Evolutionary conservation across 2,113 vertebrate genomes (phyloP).

Genomic region (Phrynocephalus versicolor): DNA sequence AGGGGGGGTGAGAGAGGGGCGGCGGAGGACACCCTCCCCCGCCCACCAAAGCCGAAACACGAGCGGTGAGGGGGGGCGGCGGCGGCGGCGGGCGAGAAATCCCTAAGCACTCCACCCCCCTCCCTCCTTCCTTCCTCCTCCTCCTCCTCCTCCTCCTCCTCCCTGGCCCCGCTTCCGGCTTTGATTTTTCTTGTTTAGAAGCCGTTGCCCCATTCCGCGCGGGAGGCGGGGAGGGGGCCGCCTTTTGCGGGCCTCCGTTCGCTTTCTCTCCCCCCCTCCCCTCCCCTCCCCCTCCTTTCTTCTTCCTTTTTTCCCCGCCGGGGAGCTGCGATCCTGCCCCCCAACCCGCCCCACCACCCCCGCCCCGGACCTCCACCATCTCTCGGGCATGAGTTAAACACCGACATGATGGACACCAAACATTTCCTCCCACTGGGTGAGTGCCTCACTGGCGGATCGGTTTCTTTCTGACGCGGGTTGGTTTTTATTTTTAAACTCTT

Average conservation of each 20-base stretch:
- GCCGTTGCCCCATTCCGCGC: too few relatives aligned
- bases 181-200: neutral
- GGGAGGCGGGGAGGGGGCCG: too few relatives aligned
- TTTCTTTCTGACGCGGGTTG: neutral
- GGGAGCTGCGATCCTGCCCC: neutral
- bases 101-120: neutral
- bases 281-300: neutral
- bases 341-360: too few relatives aligned
- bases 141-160: neutral
- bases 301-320: conserved; percentile 11
- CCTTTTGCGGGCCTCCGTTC: too few relatives aligned
- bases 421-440: conserved; percentile 79
- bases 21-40: too few relatives aligned
- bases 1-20: neutral
- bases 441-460: neutral
- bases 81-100: neutral
- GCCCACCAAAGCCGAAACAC: neutral
- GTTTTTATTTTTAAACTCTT: neutral
- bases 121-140: too few relatives aligned
- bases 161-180: neutral
- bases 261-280: neutral
- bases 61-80: neutral
- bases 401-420: conserved; percentile 75
- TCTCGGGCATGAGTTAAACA: conserved; percentile 66
- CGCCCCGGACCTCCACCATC: neutral